Evolutionary conservation across 2,113 vertebrate species (phyloP), one percentile per base, ranked within the genome.

Genomic region (Anser brachyrhynchus): DNA sequence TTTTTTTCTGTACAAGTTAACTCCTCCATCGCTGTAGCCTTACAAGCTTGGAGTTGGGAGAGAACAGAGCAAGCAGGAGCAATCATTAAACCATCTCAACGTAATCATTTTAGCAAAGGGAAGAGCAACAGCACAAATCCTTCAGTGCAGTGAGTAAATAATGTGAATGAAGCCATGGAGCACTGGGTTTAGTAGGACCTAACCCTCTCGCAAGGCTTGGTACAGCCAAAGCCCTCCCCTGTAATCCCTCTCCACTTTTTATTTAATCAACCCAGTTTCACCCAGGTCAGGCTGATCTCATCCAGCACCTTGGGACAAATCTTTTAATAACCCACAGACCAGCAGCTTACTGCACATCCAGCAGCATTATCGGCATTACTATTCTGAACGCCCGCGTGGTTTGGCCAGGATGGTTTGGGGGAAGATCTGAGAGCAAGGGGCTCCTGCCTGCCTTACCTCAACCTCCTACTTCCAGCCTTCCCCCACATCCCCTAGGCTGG

Each of bases 381-480:
- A 4, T 20, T 13, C 44, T 10, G 21, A 66, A 39, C 3, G n/a
- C 4, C 33, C 1, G 0, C 1, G 0, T 6, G 41, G 44, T 43
- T 82, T 66, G 44, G 55, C 20, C 62, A 72, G 21, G 13, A 3
- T 41, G 22, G 6, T 26, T 17, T 44, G 43, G 11, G 33, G 23
- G 33, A 26, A 49, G 20, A 65, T 9, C 25, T 2, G 4, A 59
- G 39, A 59, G 29, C 31, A n/a, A 29, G 5, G 11, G 14, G 23
- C 16, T 85, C 51, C 52, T 76, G 21, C 19, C 41, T 83, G 37
- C 19, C 61, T 59, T 26, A 20, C 54, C 41, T 8, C 12, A 11
- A 65, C 29, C 49, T 73, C 14, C 43, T 33, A 2, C 58, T 58
- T 52, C 20, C 70, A 64, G 11, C 8, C 39, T n/a, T 49, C 57